These are phyloP conservation scores for Campoletis sonorensis DNA, from an alignment of 1,140 invertebrate genomes.

Conservation along the genomic window DNA sequence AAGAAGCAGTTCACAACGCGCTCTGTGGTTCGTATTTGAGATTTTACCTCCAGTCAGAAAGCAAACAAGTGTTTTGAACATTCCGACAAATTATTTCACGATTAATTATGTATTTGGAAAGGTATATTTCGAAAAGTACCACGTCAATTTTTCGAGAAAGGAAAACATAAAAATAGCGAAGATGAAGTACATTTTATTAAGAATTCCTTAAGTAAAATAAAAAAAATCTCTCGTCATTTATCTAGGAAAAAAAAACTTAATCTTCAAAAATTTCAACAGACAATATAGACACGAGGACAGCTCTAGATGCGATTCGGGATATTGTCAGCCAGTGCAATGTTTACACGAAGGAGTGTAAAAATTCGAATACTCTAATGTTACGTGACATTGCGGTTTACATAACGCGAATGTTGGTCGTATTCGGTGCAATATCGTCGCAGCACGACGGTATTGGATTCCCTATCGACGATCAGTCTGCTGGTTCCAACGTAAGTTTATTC, in stretches of 20 bases:
- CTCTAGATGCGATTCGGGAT: constrained; percentile 89
- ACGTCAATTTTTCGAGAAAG: too few relatives aligned
- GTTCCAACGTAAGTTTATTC: constrained; percentile 76
- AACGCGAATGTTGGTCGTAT: constrained; percentile 90
- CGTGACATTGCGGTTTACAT: constrained; percentile 87
- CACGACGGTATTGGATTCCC: constrained; percentile 89
- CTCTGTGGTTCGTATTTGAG: constrained; percentile 84
- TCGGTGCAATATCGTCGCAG: constrained; percentile 88
- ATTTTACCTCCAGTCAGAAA: constrained; percentile 45
- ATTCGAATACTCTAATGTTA: constrained; percentile 80
- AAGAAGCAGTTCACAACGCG: constrained; percentile 87
- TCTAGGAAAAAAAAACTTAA: background rate
- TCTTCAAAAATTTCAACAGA: constrained; percentile 79
- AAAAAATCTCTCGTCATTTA: background rate
- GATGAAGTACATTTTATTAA: too few relatives aligned
- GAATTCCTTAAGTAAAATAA: too few relatives aligned
- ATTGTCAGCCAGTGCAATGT: constrained; percentile 89
- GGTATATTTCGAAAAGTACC: too few relatives aligned
- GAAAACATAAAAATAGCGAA: too few relatives aligned
- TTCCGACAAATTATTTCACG: too few relatives aligned
- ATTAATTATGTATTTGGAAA: too few relatives aligned
- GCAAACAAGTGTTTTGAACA: background rate
- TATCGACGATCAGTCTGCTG: constrained; percentile 69
- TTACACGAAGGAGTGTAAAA: constrained; percentile 85
- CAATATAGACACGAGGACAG: constrained; percentile 94